A percentile compares a stretch with the other conserved stretches of the same genome.
These are phyloP conservation scores for Manis javanica DNA, from an alignment of 2,797 vertebrate genomes.

Conservation along the genomic window DNA sequence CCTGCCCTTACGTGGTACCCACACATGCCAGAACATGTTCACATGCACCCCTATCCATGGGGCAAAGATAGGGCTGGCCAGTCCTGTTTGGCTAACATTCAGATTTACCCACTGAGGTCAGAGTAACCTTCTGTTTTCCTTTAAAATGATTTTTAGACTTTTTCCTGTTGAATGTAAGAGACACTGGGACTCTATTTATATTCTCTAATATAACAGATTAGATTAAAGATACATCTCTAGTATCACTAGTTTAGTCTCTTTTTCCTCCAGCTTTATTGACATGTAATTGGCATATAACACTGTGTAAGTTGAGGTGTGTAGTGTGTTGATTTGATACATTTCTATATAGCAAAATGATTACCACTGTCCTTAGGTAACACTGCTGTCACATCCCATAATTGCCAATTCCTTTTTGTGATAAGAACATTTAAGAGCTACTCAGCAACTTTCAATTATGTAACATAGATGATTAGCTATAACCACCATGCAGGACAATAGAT, in stretches of 20 bases:
- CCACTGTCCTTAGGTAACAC: background rate
- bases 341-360: background rate
- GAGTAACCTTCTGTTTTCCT: background rate
- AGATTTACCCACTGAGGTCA: background rate
- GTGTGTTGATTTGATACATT: background rate
- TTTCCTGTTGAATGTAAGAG: background rate
- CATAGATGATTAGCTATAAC: background rate
- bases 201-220: background rate
- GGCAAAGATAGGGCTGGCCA: background rate
- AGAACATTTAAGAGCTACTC: background rate
- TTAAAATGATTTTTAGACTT: background rate
- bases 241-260: background rate
- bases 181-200: background rate
- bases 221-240: background rate
- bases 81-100: background rate
- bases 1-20: background rate
- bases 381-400: background rate
- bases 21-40: rapidly evolving
- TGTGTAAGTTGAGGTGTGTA: background rate
- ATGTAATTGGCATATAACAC: background rate
- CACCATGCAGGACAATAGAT: background rate
- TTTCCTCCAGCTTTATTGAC: background rate
- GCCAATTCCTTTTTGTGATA: background rate
- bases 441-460: background rate
- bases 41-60: rapidly evolving